These are phyloP conservation scores for Tridacna crocea DNA, from an alignment of 2,888 invertebrate genomes.

Conservation along the genomic window DNA sequence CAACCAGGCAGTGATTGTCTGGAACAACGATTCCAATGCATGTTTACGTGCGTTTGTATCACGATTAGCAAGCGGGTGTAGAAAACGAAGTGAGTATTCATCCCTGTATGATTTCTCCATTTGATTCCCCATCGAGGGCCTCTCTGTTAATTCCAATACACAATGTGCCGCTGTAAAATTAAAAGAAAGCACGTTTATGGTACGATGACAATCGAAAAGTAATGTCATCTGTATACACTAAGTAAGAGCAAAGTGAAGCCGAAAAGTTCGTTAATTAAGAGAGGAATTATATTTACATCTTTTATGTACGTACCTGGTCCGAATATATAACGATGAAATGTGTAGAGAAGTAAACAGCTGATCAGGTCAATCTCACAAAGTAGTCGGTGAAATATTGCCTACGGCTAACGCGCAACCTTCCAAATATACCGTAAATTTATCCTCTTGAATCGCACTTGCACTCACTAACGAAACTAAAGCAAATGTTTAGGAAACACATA, in stretches of 20 bases:
- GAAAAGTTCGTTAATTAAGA: too few relatives aligned
- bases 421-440: background rate
- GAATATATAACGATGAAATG: background rate
- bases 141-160: slow-evolving; percentile 19
- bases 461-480: background rate
- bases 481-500: slow-evolving; percentile 7
- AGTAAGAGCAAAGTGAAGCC: too few relatives aligned
- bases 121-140: slow-evolving; percentile 30
- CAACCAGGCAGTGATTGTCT: slow-evolving; percentile 68
- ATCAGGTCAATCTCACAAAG: slow-evolving; percentile 11
- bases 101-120: slow-evolving; percentile 58
- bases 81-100: slow-evolving; percentile 69
- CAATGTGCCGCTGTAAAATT: too few relatives aligned
- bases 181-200: too few relatives aligned
- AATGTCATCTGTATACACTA: too few relatives aligned
- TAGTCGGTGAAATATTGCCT: slow-evolving; percentile 17
- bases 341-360: slow-evolving; percentile 25
- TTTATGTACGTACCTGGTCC: background rate
- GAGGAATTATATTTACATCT: too few relatives aligned
- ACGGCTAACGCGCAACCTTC: background rate
- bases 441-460: background rate
- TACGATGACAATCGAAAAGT: too few relatives aligned
- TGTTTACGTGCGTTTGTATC: slow-evolving; percentile 65
- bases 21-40: slow-evolving; percentile 60
- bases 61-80: slow-evolving; percentile 65